Evolutionary conservation across 2,113 vertebrate species (phyloP).

Genomic region (Motacilla tschutschensis): DNA sequence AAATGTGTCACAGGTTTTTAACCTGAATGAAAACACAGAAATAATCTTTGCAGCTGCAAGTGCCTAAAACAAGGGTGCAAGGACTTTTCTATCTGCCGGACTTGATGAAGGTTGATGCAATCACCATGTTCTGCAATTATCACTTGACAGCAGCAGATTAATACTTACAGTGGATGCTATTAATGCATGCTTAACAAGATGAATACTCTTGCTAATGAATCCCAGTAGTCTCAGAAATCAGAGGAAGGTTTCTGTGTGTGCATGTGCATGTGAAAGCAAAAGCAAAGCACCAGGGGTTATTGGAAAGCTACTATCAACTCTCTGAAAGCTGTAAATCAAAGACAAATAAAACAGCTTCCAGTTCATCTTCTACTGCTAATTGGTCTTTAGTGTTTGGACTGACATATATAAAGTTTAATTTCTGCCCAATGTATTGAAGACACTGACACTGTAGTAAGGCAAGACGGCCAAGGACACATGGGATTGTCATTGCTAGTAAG

Average conservation of each 20-base stretch:
- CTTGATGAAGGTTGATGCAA: constrained; percentile 46
- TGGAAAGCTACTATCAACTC: not conserved
- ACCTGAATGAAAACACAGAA: not conserved
- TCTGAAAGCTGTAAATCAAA: constrained; percentile 13
- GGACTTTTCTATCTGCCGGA: constrained; percentile 24
- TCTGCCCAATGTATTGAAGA: not conserved
- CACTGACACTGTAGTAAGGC: not conserved
- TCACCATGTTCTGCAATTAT: constrained; percentile 40
- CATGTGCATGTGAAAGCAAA: not conserved
- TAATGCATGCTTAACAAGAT: constrained; percentile 30
- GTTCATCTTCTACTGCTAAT: not conserved
- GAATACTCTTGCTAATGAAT: constrained; percentile 26
- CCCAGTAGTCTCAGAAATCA: not conserved
- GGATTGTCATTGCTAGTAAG: not conserved
- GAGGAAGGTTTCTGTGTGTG: not conserved
- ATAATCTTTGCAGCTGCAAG: not conserved
- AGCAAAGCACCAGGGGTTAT: not conserved
- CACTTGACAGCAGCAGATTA: constrained; percentile 31
- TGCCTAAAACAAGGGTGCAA: not conserved
- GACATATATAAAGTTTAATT: not conserved
- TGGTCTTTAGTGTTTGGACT: not conserved
- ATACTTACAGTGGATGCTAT: constrained; percentile 19
- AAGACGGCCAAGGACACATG: not conserved
- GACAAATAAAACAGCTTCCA: not conserved
- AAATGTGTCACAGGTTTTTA: not conserved